Conservation (phyloP, 1,140 invertebrate species). For the Berghia stephanieae region DNA sequence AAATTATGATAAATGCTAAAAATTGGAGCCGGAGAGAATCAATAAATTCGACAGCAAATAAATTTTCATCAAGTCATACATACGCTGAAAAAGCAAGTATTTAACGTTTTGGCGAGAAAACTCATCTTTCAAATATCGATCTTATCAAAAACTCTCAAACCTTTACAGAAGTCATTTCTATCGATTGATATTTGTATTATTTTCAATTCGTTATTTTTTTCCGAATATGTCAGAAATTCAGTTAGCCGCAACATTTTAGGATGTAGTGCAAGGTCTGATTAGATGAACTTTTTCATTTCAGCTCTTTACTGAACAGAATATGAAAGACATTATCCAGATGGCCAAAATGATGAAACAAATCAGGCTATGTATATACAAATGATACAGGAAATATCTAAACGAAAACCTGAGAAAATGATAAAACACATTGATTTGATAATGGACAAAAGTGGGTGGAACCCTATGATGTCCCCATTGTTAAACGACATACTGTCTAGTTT, state of each 20-base stretch:
- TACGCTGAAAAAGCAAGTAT: no score
- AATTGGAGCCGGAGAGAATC: no score
- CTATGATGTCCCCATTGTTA: not conserved
- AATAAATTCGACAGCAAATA: no score
- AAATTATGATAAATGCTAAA: no score
- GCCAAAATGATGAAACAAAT: not conserved
- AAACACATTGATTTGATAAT: slow-evolving; percentile 12
- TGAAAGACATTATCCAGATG: slow-evolving; percentile 18
- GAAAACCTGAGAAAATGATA: not conserved
- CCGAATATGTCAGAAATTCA: not conserved
- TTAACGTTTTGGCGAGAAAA: no score
- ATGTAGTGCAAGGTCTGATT: no score
- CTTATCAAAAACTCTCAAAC: not conserved
- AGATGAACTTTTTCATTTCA: slow-evolving; percentile 1
- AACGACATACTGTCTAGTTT: slow-evolving; percentile 8
- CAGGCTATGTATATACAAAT: not conserved
- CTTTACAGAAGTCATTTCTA: not conserved
- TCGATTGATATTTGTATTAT: not conserved
- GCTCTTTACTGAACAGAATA: slow-evolving; percentile 27
- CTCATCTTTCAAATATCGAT: not conserved
- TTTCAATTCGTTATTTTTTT: not conserved
- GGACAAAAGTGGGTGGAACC: slow-evolving; percentile 1
- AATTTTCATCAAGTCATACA: no score
- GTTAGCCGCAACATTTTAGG: not conserved
- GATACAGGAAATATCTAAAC: slow-evolving; percentile 19